These are phyloP conservation scores for Archips xylosteana DNA, from an alignment of 2,888 invertebrate genomes.

Conservation along the genomic window DNA sequence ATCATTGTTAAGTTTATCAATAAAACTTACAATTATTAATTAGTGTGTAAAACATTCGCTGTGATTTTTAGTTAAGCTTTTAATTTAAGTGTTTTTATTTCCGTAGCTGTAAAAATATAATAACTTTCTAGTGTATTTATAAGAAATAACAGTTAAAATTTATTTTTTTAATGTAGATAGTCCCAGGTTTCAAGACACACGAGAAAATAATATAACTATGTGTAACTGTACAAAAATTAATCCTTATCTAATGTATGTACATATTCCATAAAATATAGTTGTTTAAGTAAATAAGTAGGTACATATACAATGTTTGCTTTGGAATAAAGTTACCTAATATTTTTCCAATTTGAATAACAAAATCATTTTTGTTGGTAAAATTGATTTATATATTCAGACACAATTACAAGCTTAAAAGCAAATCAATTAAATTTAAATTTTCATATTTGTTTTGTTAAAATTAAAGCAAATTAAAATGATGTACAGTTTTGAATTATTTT, in stretches of 20 bases:
- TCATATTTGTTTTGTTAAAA: not conserved
- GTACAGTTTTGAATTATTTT: no score
- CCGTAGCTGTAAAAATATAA: constrained; percentile 51
- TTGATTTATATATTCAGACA: constrained; percentile 38
- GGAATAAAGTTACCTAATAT: constrained; percentile 49
- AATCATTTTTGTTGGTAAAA: constrained; percentile 35
- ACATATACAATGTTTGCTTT: constrained; percentile 19
- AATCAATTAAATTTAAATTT: not conserved
- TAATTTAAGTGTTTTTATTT: constrained; percentile 47
- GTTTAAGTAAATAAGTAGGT: constrained; percentile 16
- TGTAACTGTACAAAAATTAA: constrained; percentile 32
- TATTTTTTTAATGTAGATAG: constrained; percentile 75
- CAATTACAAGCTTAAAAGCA: not conserved
- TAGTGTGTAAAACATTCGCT: constrained; percentile 66
- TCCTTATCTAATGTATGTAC: constrained; percentile 23
- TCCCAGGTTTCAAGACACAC: constrained; percentile 68
- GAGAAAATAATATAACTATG: constrained; percentile 33
- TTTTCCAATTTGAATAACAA: constrained; percentile 44
- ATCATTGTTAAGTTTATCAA: constrained; percentile 53
- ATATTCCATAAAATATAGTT: constrained; percentile 33
- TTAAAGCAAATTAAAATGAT: no score
- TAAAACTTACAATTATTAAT: constrained; percentile 33
- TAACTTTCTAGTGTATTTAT: constrained; percentile 34
- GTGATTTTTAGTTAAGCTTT: constrained; percentile 69
- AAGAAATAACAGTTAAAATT: constrained; percentile 53